phyloP scores from a whole-genome alignment of 2,888 invertebrate genomes.

The Drosophila meridionalis region DNA sequence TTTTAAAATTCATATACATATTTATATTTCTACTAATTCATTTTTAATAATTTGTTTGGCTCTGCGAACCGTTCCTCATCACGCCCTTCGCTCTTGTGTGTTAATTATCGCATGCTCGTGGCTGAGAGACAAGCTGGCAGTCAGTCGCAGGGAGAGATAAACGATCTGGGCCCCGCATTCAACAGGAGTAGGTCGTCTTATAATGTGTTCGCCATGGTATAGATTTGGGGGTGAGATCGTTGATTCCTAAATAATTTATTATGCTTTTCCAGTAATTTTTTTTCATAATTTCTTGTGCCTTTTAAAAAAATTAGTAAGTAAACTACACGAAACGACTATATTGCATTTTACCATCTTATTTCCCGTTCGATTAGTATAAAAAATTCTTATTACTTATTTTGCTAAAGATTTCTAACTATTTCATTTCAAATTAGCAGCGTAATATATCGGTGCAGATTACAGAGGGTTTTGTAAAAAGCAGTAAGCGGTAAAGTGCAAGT shows the following conservation, averaged over 20 bases:
- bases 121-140: conserved; percentile 61
- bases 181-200: conserved; percentile 62
- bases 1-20: conserved; percentile 77
- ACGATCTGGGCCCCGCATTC: conserved; percentile 70
- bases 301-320: background rate
- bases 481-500: too few relatives aligned
- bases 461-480: too few relatives aligned
- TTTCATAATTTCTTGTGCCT: background rate
- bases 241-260: conserved; percentile 71
- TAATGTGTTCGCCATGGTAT: conserved; percentile 36
- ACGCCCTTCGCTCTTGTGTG: conserved; percentile 78
- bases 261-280: conserved; percentile 40
- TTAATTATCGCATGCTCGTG: conserved; percentile 68
- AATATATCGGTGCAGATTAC: too few relatives aligned
- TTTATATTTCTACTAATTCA: conserved; percentile 81
- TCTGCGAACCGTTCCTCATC: conserved; percentile 70
- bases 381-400: too few relatives aligned
- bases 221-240: conserved; percentile 76
- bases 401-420: too few relatives aligned
- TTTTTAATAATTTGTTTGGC: conserved; percentile 83
- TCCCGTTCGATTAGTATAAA: too few relatives aligned
- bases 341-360: background rate
- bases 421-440: too few relatives aligned
- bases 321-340: background rate
- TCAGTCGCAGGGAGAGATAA: conserved; percentile 57